Evolutionary conservation across 1,140 invertebrate genomes (phyloP).

Genomic region (Cotesia vestalis): DNA sequence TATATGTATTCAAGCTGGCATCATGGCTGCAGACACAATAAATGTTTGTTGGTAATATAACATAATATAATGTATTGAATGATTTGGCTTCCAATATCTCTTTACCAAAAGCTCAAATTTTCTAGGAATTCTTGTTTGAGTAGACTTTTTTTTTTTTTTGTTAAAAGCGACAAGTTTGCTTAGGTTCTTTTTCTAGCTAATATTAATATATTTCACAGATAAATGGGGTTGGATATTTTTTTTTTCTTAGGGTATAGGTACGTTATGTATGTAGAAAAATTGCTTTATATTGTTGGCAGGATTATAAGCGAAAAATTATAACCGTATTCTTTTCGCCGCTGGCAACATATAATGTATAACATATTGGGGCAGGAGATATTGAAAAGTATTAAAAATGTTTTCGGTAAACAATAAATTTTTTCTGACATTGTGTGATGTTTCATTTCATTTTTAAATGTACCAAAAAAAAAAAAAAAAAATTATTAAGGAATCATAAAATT

Average conservation of each 20-base stretch:
- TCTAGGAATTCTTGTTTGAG: not conserved
- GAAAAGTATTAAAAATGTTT: slow-evolving; percentile 1
- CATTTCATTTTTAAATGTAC: too few species aligned
- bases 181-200: slow-evolving; percentile 16
- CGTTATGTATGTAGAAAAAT: not conserved
- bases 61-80: slow-evolving; percentile 17
- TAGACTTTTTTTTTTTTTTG: slow-evolving; percentile 21
- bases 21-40: not conserved
- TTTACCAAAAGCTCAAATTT: not conserved
- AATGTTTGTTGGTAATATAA: slow-evolving; percentile 5
- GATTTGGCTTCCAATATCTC: slow-evolving; percentile 18
- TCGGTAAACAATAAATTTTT: not conserved
- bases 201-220: not conserved
- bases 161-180: slow-evolving; percentile 29
- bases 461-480: too few species aligned
- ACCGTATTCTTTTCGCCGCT: slow-evolving; percentile 30
- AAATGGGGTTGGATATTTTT: slow-evolving; percentile 3
- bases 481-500: too few species aligned
- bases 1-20: not conserved
- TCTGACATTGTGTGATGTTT: too few species aligned
- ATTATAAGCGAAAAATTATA: slow-evolving; percentile 41
- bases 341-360: slow-evolving; percentile 30
- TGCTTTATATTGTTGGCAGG: slow-evolving; percentile 23
- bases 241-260: not conserved
- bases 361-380: not conserved